Evolutionary conservation across 2,797 vertebrate species (phyloP), one percentile per base, ranked within the genome.

Genomic region (Philypnodon macrostomus): DNA sequence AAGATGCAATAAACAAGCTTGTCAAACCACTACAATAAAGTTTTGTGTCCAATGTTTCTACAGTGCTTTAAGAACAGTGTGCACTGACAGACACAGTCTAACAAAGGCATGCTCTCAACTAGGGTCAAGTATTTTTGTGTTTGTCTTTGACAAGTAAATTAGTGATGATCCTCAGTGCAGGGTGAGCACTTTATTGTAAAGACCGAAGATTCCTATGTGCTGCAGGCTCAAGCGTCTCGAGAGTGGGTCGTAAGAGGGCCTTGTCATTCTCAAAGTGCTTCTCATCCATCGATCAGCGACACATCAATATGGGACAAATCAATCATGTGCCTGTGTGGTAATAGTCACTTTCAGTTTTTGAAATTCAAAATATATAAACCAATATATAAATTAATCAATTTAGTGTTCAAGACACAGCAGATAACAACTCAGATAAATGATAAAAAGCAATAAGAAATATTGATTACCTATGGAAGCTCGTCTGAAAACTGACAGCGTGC

Each of bases 301-400:
- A 99, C 97, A 4, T 98, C 97, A 80, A 99, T 99, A 88, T 99
- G 95, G 77, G 97, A 98, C 83, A 99, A 86, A 86, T 99, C 97
- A 87, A 99, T 93, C 96, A 99, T 99, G 81, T 98, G 97, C 93
- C 97, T 99, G 90, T 39, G 60, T 76, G 64, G 70, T 81, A 84
- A 81, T 62, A 30, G 44, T 3, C 30, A 23, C 39, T 45, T 40
- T 57, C 33, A 35, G 14, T 36, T 51, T 40, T 16, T 32, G 26
- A 45, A 5, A 49, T 16, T 51, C 26, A 30, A 32, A 15, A 16
- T 50, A 1, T 34, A 6, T 41, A 69, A 23, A 60, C 6, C 35
- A 12, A n/a, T n/a, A n/a, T n/a, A n/a, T n/a, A n/a, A n/a, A n/a
- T n/a, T n/a, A n/a, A n/a, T n/a, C n/a, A n/a, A 9, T 6, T 15